phyloP scores from a whole-genome alignment of 2,797 vertebrate genomes.

The Tauraco hartlaubi region DNA sequence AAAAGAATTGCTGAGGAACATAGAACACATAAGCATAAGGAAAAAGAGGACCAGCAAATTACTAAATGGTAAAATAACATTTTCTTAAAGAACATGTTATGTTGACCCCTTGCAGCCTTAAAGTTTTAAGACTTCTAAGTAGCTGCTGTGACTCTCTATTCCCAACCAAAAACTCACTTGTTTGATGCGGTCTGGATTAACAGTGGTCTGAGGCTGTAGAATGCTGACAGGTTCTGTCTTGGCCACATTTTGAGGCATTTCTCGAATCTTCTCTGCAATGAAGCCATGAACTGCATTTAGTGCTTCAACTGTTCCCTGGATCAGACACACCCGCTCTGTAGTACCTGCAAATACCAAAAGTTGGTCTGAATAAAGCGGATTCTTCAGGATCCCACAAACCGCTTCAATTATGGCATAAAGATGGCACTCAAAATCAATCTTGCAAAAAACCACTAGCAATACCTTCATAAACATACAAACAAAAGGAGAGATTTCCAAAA shows the following conservation, averaged over 20 bases:
- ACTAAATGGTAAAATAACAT: slow-evolving; percentile 12
- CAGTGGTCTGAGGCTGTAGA: slow-evolving; percentile 98
- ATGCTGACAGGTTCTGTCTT: slow-evolving; percentile 99
- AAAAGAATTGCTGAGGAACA: slow-evolving; percentile 43
- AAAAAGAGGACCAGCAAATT: slow-evolving; percentile 11
- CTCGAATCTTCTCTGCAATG: slow-evolving; percentile 98
- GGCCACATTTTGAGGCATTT: slow-evolving; percentile 99
- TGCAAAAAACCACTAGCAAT: not conserved
- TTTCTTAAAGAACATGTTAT: not conserved
- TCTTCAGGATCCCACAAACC: not conserved
- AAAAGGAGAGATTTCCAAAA: not conserved
- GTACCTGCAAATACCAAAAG: slow-evolving; percentile 85
- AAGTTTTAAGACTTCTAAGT: slow-evolving; percentile 56
- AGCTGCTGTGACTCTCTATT: slow-evolving; percentile 70
- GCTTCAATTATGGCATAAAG: not conserved
- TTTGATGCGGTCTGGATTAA: slow-evolving; percentile 99
- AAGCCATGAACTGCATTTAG: slow-evolving; percentile 99
- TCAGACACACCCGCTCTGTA: slow-evolving; percentile 98
- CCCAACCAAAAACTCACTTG: slow-evolving; percentile 90
- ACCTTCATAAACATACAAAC: not conserved
- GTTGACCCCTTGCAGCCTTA: slow-evolving; percentile 31
- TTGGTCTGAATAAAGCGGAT: not conserved
- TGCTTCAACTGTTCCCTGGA: slow-evolving; percentile 98
- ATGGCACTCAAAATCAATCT: not conserved
- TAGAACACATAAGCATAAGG: not conserved